Percentiles rank a stretch among this genome's conserved stretches.
Conservation (phyloP, 92 coral and sea anemone species). For the Galaxea fascicularis region DNA sequence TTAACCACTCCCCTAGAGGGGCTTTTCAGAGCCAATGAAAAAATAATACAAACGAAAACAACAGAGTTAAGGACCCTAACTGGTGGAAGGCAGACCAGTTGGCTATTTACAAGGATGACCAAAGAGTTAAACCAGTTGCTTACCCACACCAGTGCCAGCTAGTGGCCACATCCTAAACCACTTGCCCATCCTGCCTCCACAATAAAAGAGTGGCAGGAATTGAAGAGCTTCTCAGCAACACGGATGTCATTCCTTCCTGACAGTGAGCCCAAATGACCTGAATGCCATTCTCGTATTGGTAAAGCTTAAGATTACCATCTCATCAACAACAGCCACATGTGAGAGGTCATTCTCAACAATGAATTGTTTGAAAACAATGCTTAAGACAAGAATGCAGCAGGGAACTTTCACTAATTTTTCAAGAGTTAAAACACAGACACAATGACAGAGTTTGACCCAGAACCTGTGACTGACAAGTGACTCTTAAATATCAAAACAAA, state of each 20-base stretch:
- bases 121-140: too few relatives aligned
- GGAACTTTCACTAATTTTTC: neutral
- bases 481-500: slow-evolving; percentile 7
- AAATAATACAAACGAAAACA: too few relatives aligned
- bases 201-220: slow-evolving; percentile 1
- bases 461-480: neutral
- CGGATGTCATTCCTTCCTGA: neutral
- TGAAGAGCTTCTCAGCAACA: slow-evolving; percentile 2
- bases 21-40: too few relatives aligned
- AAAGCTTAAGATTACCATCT: neutral
- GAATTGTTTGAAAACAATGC: neutral
- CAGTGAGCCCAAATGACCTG: slow-evolving; percentile 3
- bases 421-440: neutral
- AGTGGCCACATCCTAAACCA: too few relatives aligned
- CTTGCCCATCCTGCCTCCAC: too few relatives aligned
- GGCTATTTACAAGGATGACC: too few relatives aligned
- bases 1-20: too few relatives aligned
- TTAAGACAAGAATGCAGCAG: slow-evolving; percentile 11
- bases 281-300: neutral
- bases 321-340: slow-evolving; percentile 4
- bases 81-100: too few relatives aligned
- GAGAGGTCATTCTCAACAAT: slow-evolving; percentile 7
- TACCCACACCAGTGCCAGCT: too few relatives aligned
- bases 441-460: slow-evolving; percentile 4
- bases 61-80: too few relatives aligned